Evolutionary conservation across 2,113 vertebrate genomes (phyloP), one percentile per base, ranked within the genome.

Genomic region (Vidua chalybeata): DNA sequence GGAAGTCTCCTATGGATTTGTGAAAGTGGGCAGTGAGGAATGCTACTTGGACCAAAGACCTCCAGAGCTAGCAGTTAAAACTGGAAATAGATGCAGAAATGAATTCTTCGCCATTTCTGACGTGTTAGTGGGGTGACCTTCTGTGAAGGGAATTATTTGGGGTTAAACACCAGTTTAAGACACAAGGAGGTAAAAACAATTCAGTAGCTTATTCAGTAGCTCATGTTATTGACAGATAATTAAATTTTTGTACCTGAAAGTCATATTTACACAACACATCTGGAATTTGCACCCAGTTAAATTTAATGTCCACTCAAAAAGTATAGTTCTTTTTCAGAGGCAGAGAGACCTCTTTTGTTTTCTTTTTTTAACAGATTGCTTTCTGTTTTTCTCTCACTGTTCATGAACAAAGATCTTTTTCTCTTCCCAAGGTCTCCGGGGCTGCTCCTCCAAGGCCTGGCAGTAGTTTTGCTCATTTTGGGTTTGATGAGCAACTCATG

Each of bases 401-500:
- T 93, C 9, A 7, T 27, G 13, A 84, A 45, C 45, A 49, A 81
- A 76, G 14, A 68, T 69, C 1, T 59, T 9, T 96, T 69, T 97
- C 56, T 97, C 39, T 97, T 76, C 89, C 75, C 95, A 99, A 99
- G 99, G 99, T 99, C 22, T 99, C 99, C 7, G 99, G 99, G 71
- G 99, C 99, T 78, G 99, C 98, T 72, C 99, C 99, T 90, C 99
- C 99, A 61, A 99, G 99, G 92, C 99, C 99, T 77, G 98, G 97
- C 61, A 99, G 99, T 87, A 99, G 99, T 96, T 99, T 99, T 97
- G 99, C 99, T 94, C 99, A 99, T 97, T 99, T 99, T 93, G 98
- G 98, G 37, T 99, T 99, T 93, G 99, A 99, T 94, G 99, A 99
- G 93, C 99, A 99, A 94, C 98, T 99, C 55, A 99, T 99, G 99